Evolutionary conservation across 2,113 vertebrate genomes (phyloP).

Genomic region (Enhydra lutris): DNA sequence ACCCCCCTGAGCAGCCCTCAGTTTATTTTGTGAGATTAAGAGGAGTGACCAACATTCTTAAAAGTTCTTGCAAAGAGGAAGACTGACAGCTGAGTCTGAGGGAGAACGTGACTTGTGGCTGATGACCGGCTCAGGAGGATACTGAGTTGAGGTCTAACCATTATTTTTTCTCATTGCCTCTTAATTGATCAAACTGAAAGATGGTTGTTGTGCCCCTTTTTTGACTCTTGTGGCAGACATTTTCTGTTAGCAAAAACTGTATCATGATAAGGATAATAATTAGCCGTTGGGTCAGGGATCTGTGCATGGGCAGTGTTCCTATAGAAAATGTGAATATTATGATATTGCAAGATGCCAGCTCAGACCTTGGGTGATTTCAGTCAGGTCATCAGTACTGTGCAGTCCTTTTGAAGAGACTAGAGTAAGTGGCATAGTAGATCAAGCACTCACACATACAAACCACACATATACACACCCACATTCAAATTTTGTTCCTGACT

Average conservation of each 20-base stretch:
- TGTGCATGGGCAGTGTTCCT: neutral
- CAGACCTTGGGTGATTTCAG: neutral
- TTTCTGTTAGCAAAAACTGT: neutral
- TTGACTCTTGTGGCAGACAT: neutral
- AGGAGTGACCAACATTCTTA: neutral
- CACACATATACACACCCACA: no score
- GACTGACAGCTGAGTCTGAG: neutral
- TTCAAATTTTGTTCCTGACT: neutral
- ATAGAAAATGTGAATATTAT: neutral
- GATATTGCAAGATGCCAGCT: neutral
- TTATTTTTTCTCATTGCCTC: neutral
- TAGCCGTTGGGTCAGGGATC: neutral
- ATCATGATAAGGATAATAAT: neutral
- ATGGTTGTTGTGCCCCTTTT: conserved; percentile 28
- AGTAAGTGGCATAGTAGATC: neutral
- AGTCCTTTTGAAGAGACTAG: neutral
- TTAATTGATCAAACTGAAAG: conserved; percentile 32
- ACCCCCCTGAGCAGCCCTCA: no score
- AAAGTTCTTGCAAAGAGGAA: neutral
- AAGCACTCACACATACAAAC: accelerated
- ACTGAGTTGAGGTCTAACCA: neutral
- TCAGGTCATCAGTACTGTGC: neutral
- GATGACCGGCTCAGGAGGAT: neutral
- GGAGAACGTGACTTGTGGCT: neutral
- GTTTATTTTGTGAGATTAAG: no score